Conservation (phyloP, 2,888 invertebrate genomes). For the Anaspis maculata region DNA sequence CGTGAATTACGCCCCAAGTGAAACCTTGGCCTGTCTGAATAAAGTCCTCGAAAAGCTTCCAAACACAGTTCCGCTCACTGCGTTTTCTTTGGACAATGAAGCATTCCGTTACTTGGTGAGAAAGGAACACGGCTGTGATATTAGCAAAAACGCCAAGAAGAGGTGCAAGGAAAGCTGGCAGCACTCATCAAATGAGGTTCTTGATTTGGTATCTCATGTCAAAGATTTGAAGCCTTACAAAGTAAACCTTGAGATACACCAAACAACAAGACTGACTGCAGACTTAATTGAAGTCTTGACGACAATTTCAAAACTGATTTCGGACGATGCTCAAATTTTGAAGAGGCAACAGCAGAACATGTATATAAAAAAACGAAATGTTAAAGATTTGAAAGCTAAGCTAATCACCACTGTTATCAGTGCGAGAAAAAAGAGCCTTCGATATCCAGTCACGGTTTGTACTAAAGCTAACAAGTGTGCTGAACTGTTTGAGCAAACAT, state of each 20-base stretch:
- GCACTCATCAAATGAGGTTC: slow-evolving; percentile 20
- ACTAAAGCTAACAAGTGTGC: slow-evolving; percentile 22
- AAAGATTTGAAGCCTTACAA: slow-evolving; percentile 15
- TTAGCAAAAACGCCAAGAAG: slow-evolving; percentile 11
- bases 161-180: slow-evolving; percentile 23
- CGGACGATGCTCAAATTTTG: slow-evolving; percentile 28
- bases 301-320: slow-evolving; percentile 31
- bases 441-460: slow-evolving; percentile 31
- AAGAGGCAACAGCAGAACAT: slow-evolving; percentile 23
- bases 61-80: slow-evolving; percentile 28
- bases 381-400: slow-evolving; percentile 27
- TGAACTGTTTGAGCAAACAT: slow-evolving; percentile 26
- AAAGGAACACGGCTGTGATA: slow-evolving; percentile 20
- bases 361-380: slow-evolving; percentile 15
- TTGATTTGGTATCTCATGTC: no score
- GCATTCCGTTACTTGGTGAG: slow-evolving; percentile 32
- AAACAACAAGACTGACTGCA: slow-evolving; percentile 30
- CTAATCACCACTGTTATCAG: slow-evolving; percentile 29
- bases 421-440: slow-evolving; percentile 22
- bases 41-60: slow-evolving; percentile 23
- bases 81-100: slow-evolving; percentile 37
- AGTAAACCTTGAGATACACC: background rate
- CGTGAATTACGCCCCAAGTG: slow-evolving; percentile 29
- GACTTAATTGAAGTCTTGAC: slow-evolving; percentile 33
- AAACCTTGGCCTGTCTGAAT: slow-evolving; percentile 25